phyloP scores from a whole-genome alignment of 2,797 vertebrate species.

The Enteromius argenteus region DNA sequence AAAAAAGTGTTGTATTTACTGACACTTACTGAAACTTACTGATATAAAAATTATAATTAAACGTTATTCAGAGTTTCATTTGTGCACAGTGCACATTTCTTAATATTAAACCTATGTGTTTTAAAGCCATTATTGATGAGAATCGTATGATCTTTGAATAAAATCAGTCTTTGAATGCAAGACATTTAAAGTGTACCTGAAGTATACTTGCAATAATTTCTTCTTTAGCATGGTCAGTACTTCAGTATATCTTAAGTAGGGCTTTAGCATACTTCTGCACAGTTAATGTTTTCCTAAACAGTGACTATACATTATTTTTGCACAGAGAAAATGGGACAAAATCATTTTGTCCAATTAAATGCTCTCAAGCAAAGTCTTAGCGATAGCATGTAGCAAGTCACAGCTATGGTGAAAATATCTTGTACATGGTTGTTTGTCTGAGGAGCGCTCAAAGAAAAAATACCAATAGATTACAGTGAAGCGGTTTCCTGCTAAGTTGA shows the following conservation, averaged over 20 bases:
- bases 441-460: conserved; percentile 75
- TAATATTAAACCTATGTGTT: too few species aligned
- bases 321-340: not conserved
- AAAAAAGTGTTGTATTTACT: not conserved
- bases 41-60: not conserved
- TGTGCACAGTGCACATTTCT: too few species aligned
- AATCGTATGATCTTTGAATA: too few species aligned
- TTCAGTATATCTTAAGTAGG: not conserved
- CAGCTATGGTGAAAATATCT: not conserved
- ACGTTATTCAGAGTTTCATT: not conserved
- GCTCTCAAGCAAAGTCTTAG: not conserved
- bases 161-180: too few species aligned
- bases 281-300: not conserved
- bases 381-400: not conserved
- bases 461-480: conserved; percentile 78
- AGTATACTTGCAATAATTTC: too few species aligned
- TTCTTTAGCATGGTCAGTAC: too few species aligned
- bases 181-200: too few species aligned
- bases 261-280: too few species aligned
- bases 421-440: not conserved
- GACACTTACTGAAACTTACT: not conserved
- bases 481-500: conserved; percentile 77
- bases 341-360: not conserved
- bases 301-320: not conserved
- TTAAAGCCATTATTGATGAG: too few species aligned